These are phyloP conservation scores for Microcebus griseorufus DNA, from an alignment of 2,113 vertebrate genomes.

Conservation along the genomic window DNA sequence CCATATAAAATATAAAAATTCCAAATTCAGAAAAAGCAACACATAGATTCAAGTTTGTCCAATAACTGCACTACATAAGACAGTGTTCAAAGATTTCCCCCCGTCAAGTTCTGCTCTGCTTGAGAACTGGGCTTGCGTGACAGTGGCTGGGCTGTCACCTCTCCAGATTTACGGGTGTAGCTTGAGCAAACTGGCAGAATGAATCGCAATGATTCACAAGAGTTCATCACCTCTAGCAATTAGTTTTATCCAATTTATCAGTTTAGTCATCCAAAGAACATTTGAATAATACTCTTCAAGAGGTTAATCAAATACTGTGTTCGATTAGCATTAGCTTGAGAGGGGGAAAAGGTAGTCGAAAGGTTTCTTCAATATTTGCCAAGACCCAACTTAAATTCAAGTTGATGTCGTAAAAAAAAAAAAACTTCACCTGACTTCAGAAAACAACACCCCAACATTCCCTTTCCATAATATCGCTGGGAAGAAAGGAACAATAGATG, in stretches of 20 bases:
- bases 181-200: not conserved
- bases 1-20: conserved; percentile 1
- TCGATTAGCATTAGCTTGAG: conserved; percentile 43
- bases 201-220: not conserved
- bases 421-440: not conserved
- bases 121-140: not conserved
- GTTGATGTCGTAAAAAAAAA: not conserved
- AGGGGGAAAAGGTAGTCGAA: not conserved
- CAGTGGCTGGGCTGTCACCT: not conserved
- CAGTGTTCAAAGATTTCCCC: not conserved
- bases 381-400: not conserved
- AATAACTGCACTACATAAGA: not conserved
- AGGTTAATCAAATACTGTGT: conserved; percentile 63
- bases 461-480: not conserved
- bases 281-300: conserved; percentile 50
- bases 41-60: not conserved
- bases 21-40: conserved; percentile 26
- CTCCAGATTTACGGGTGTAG: not conserved
- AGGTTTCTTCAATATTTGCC: not conserved
- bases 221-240: conserved; percentile 14
- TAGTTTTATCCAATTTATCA: conserved; percentile 49
- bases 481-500: not conserved
- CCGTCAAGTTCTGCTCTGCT: not conserved
- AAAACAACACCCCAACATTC: not conserved
- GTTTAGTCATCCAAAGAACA: conserved; percentile 34